Conservation (phyloP, 37 sponge, comb jelly and placozoan genomes). For the Diacarnus erythraeanus region DNA sequence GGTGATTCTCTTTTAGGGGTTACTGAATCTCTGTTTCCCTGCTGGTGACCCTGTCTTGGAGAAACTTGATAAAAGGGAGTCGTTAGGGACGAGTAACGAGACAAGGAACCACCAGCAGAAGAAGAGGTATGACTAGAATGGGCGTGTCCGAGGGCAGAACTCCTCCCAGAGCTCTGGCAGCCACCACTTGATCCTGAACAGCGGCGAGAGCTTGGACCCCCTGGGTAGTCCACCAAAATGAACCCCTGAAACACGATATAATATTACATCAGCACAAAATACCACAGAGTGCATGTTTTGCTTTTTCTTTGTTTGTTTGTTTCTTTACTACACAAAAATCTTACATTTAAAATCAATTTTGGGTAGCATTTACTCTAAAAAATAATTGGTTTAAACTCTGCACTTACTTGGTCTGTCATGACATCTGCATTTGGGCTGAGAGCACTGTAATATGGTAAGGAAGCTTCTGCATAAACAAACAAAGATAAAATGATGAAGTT, state of each 20-base stretch:
- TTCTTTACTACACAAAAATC: neutral
- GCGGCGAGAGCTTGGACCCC: slow-evolving; percentile 12
- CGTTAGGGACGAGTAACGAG: slow-evolving; percentile 28
- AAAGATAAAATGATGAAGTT: neutral
- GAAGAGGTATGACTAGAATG: slow-evolving; percentile 25
- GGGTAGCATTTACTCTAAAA: neutral
- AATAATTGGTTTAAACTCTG: neutral
- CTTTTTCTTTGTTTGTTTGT: neutral
- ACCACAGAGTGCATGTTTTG: no score
- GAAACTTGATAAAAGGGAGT: slow-evolving; percentile 51
- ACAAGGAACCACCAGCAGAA: slow-evolving; percentile 20
- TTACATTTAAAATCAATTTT: neutral
- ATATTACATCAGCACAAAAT: no score
- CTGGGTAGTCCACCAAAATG: slow-evolving; percentile 43
- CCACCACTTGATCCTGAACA: neutral
- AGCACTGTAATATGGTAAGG: slow-evolving; percentile 11
- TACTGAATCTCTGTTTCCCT: neutral
- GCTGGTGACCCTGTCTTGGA: neutral
- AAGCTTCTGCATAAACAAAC: neutral
- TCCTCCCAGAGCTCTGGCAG: neutral
- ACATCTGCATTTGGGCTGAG: slow-evolving; percentile 29
- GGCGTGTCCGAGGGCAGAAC: neutral
- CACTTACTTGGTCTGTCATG: slow-evolving; percentile 53
- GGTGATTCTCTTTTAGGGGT: neutral
- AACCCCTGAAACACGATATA: slow-evolving; percentile 52